Base-by-base conservation (phyloP, 2,888 invertebrate species). In the Microctonus hyperodae region DNA sequence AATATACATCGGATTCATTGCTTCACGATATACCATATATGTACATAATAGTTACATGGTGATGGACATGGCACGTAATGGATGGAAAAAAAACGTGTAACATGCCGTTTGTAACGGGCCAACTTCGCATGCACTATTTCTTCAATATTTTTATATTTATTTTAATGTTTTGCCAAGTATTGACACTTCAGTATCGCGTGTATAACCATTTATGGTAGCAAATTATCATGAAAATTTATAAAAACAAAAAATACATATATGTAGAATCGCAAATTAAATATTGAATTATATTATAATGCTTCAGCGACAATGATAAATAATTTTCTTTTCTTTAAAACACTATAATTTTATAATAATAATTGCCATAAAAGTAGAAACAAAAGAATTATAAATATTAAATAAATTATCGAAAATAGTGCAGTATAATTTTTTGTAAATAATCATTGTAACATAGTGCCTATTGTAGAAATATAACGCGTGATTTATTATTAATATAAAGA, bases 381-480 rank as follows among this genome's bases (percentile, higher is more conserved):
- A 31, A 57, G 37, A 60, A 44, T 31, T 61, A 61, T 56, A 56
- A 69, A 66, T n/a, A 64, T 63, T 61, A 59, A 9, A 55, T 16
- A 4, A 7, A 31, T 55, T 55, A 11, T 55, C 5, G 28, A 20
- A 35, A 53, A 22, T 51, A 56, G 28, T 56, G 40, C 20, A 50
- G 48, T 64, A 68, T 64, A 68, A 74, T 74, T 76, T 73, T 81
- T 80, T 82, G 81, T 82, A 82, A 68, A 82, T 81, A 81, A 76
- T 76, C 68, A 74, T 79, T 79, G 81, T 78, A 78, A 75, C 64
- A 67, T 65, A 67, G 61, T 63, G 66, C 67, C 69, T 70, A 69
- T 69, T 71, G 64, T 72, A 56, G 63, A 61, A 40, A 67, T 63
- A 56, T 56, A 70, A 66, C 22, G 22, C 35, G 22, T 25, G 23